phyloP scores from a whole-genome alignment of 2,888 invertebrate species.

The Xanthorhoe designata region DNA sequence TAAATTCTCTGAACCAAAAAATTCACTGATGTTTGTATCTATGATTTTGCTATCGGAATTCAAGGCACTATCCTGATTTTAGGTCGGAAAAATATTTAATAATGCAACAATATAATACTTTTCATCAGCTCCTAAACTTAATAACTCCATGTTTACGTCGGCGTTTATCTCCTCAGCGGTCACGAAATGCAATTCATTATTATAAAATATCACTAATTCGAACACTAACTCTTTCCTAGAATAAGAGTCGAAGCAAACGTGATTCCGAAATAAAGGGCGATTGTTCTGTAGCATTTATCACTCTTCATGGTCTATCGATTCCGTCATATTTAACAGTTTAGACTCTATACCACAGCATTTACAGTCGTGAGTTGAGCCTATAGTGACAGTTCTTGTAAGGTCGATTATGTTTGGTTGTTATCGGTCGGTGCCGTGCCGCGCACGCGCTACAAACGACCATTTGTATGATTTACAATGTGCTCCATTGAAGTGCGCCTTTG shows the following conservation, averaged over 20 bases:
- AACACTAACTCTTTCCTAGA: constrained; percentile 50
- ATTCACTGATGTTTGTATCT: no score
- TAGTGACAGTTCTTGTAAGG: constrained; percentile 47
- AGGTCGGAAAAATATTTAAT: not conserved
- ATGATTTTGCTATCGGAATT: no score
- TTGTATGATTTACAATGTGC: constrained; percentile 78
- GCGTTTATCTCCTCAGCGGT: constrained; percentile 49
- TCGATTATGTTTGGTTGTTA: constrained; percentile 56
- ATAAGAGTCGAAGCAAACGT: constrained; percentile 58
- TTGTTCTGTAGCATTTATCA: constrained; percentile 65
- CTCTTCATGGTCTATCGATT: constrained; percentile 52
- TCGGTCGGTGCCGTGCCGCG: constrained; percentile 64
- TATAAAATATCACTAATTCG: constrained; percentile 31
- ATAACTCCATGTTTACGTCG: constrained; percentile 5
- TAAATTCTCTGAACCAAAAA: no score
- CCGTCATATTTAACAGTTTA: constrained; percentile 44
- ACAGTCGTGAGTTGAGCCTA: constrained; percentile 50
- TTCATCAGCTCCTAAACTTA: not conserved
- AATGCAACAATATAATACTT: not conserved
- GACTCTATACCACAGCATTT: constrained; percentile 48
- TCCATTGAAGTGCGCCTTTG: constrained; percentile 73
- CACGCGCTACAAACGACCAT: constrained; percentile 78
- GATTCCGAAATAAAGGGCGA: constrained; percentile 64
- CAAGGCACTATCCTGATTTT: no score
- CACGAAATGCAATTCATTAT: constrained; percentile 48